Conservation (phyloP, 1,140 invertebrate species). For the Drosophila ogumai region DNA sequence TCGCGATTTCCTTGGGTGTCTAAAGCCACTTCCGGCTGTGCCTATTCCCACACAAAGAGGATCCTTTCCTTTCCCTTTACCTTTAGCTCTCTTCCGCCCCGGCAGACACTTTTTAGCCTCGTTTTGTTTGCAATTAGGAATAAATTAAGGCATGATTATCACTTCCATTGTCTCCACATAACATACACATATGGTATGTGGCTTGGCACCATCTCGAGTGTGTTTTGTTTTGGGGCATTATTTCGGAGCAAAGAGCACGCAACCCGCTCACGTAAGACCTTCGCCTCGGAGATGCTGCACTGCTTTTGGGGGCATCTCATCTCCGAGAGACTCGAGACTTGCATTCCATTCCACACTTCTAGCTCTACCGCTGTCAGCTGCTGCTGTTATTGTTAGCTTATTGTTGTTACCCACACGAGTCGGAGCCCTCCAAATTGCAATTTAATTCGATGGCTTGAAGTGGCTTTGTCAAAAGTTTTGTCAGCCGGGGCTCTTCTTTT, state of each 20-base stretch:
- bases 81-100: constrained; percentile 1
- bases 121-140: constrained; percentile 73
- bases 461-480: constrained; percentile 67
- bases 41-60: constrained; percentile 24
- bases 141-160: constrained; percentile 75
- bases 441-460: constrained; percentile 75
- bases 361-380: constrained; percentile 4
- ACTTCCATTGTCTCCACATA: constrained; percentile 58
- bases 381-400: constrained; percentile 13
- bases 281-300: constrained; percentile 52
- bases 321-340: constrained; percentile 20
- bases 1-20: constrained; percentile 3
- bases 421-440: constrained; percentile 69
- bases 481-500: constrained; percentile 51
- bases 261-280: constrained; percentile 77
- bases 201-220: constrained; percentile 46
- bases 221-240: constrained; percentile 19
- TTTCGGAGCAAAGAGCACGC: constrained; percentile 44
- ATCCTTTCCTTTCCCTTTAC: constrained; percentile 33
- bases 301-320: constrained; percentile 29
- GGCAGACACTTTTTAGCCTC: constrained; percentile 2
- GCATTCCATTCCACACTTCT: constrained; percentile 65
- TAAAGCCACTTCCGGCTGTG: constrained; percentile 12
- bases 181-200: constrained; percentile 16
- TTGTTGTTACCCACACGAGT: constrained; percentile 38